Evolutionary conservation across 2,113 vertebrate genomes (phyloP).

Genomic region (Osmerus eperlanus): DNA sequence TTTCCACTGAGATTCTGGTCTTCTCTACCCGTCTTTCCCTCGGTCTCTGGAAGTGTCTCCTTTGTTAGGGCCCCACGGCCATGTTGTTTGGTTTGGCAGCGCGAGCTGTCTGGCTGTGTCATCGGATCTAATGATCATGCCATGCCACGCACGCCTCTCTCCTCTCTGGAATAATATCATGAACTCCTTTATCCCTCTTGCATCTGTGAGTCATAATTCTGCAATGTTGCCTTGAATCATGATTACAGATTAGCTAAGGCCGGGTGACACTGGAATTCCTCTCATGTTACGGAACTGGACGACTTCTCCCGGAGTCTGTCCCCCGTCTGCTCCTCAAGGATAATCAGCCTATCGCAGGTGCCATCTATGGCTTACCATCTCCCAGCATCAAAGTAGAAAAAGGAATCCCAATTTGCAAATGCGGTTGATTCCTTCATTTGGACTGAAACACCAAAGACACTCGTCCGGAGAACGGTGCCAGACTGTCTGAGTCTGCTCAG

Average conservation of each 20-base stretch:
- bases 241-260: conserved; percentile 58
- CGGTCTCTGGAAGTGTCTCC: conserved; percentile 39
- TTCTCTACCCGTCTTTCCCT: conserved; percentile 55
- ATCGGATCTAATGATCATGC: conserved; percentile 59
- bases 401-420: conserved; percentile 53
- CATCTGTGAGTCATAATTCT: conserved; percentile 40
- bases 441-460: conserved; percentile 46
- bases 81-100: conserved; percentile 65
- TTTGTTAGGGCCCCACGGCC: conserved; percentile 37
- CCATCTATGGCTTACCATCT: conserved; percentile 52
- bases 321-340: conserved; percentile 15
- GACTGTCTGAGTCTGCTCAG: conserved; percentile 57
- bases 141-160: conserved; percentile 53
- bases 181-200: conserved; percentile 40
- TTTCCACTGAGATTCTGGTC: conserved; percentile 49
- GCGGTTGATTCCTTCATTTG: conserved; percentile 46
- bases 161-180: conserved; percentile 51
- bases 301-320: conserved; percentile 32
- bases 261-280: conserved; percentile 61
- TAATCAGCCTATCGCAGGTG: conserved; percentile 53
- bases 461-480: conserved; percentile 39
- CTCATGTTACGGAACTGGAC: conserved; percentile 52
- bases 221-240: conserved; percentile 55
- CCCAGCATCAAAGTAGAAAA: conserved; percentile 49
- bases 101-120: conserved; percentile 55